A percentile compares a stretch with the other conserved stretches of the same genome.
Evolutionary conservation across 2,888 invertebrate genomes (phyloP).

Genomic region (Orchesella flavescens): DNA sequence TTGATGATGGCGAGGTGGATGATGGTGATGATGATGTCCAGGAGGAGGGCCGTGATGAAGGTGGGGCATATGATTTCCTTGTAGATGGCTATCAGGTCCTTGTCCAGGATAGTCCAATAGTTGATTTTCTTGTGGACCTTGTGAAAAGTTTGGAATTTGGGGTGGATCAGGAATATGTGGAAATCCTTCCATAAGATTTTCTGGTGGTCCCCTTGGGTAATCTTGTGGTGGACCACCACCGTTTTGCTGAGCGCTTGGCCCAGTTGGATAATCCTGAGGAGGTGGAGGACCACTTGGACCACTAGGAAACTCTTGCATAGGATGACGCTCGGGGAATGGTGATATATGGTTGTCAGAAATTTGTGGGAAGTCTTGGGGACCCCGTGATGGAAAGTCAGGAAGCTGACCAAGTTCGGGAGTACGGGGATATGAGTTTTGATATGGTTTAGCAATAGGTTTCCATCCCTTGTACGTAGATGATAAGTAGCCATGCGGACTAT

Average conservation of each 20-base stretch:
- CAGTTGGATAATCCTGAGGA: neutral
- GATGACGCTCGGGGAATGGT: conserved; percentile 1
- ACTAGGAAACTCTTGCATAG: conserved; percentile 45
- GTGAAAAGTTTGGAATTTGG: conserved; percentile 41
- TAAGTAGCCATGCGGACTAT: conserved; percentile 68
- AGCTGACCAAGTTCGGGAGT: conserved; percentile 24
- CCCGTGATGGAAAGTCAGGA: neutral
- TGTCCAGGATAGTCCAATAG: conserved; percentile 39
- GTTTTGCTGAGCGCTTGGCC: neutral
- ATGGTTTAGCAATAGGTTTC: conserved; percentile 71
- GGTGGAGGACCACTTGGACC: conserved; percentile 47
- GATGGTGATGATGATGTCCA: conserved; percentile 17
- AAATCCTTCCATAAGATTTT: conserved; percentile 57
- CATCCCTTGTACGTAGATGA: conserved; percentile 71
- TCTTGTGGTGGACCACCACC: conserved; percentile 20
- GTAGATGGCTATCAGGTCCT: neutral
- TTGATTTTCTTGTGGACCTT: conserved; percentile 26
- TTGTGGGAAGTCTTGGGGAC: conserved; percentile 48
- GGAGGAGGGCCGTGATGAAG: conserved; percentile 8
- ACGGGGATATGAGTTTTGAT: conserved; percentile 60
- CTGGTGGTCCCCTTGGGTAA: conserved; percentile 46
- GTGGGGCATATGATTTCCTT: neutral
- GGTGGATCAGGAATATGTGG: conserved; percentile 53
- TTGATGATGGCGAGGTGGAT: conserved; percentile 3
- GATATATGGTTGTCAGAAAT: conserved; percentile 33